phyloP scores from a whole-genome alignment of 2,113 vertebrate genomes.

The Brachypteracias leptosomus region DNA sequence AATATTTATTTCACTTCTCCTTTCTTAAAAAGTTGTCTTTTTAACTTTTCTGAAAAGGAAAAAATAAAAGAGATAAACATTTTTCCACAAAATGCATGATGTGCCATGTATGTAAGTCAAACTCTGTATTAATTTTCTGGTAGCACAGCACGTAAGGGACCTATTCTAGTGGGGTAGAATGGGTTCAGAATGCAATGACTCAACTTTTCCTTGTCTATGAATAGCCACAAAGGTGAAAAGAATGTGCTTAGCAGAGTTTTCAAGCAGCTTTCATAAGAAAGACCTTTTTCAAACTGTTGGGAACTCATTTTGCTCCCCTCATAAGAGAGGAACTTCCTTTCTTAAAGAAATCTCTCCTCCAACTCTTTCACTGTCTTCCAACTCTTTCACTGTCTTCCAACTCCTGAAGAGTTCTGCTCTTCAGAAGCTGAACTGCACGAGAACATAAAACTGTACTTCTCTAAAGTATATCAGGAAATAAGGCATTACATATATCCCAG shows the following conservation, averaged over 20 bases:
- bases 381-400: background rate
- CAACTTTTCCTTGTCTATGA: background rate
- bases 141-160: background rate
- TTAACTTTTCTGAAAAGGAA: background rate
- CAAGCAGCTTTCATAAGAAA: background rate
- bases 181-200: background rate
- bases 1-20: background rate
- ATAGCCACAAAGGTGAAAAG: background rate
- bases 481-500: fast-evolving
- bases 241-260: background rate
- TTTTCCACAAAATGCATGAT: background rate
- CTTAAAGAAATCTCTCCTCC: background rate
- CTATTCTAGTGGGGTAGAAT: background rate
- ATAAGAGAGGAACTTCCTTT: background rate
- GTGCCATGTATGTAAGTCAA: fast-evolving
- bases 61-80: background rate
- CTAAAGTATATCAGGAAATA: background rate
- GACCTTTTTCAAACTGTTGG: background rate
- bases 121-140: background rate
- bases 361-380: background rate
- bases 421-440: background rate
- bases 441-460: background rate
- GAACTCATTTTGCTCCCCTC: background rate
- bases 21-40: background rate
- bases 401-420: background rate